Evolutionary conservation across 2,113 vertebrate species (phyloP).

Genomic region (Gymnorhina tibicen): DNA sequence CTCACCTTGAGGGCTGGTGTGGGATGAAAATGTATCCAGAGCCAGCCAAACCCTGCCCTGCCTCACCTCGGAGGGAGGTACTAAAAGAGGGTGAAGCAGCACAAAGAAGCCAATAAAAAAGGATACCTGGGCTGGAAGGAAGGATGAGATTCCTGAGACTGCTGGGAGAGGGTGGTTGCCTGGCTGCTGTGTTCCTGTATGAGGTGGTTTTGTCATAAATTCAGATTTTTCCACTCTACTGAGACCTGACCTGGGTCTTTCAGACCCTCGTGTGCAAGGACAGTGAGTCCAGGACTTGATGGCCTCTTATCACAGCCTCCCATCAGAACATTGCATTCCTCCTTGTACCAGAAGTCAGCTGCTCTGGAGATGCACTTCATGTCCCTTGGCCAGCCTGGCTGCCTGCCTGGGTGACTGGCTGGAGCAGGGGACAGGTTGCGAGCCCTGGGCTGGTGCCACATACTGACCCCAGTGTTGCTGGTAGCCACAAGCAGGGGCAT

Average conservation of each 20-base stretch:
- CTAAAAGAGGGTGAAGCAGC: background rate
- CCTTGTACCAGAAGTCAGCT: slow-evolving; percentile 46
- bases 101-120: background rate
- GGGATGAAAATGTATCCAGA: background rate
- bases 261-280: background rate
- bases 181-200: background rate
- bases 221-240: slow-evolving; percentile 21
- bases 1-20: background rate
- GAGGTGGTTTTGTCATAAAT: slow-evolving; percentile 1
- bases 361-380: background rate
- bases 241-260: slow-evolving; percentile 52
- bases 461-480: background rate
- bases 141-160: background rate
- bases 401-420: background rate
- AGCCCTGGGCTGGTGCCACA: background rate
- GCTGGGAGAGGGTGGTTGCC: background rate
- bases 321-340: slow-evolving; percentile 63
- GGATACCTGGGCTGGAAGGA: background rate
- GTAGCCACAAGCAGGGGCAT: background rate
- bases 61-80: background rate
- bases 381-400: background rate
- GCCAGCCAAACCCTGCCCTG: background rate
- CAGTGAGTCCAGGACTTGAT: slow-evolving; percentile 41
- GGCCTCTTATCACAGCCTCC: slow-evolving; percentile 49
- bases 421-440: background rate